Evolutionary conservation across 2,888 invertebrate genomes (phyloP).

Genomic region (Plemyria rubiginata): DNA sequence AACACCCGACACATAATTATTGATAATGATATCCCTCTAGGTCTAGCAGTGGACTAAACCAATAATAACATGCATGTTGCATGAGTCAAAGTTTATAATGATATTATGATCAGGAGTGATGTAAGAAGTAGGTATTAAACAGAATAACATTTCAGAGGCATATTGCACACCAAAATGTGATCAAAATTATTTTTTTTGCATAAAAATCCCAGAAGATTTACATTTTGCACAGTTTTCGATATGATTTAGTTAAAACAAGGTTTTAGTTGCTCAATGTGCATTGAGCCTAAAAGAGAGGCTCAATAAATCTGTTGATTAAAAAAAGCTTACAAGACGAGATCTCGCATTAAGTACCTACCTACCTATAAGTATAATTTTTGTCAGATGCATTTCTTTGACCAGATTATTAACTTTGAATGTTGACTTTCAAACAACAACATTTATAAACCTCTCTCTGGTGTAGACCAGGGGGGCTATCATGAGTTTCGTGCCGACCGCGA

Average conservation of each 20-base stretch:
- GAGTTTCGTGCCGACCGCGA: too few species aligned
- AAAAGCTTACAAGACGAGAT: too few species aligned
- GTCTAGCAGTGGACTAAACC: slow-evolving; percentile 50
- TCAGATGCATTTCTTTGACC: background rate
- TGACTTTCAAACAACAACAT: background rate
- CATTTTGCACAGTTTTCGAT: background rate
- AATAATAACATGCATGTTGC: slow-evolving; percentile 30
- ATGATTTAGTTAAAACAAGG: too few species aligned
- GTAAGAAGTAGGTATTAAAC: background rate
- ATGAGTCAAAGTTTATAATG: slow-evolving; percentile 16
- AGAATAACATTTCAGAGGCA: too few species aligned
- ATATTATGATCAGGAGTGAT: slow-evolving; percentile 3
- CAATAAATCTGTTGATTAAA: too few species aligned
- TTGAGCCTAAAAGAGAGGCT: too few species aligned
- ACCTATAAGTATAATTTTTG: background rate
- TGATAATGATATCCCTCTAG: slow-evolving; percentile 45
- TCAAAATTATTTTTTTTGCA: too few species aligned
- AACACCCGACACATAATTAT: slow-evolving; percentile 35
- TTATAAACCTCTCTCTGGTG: too few species aligned
- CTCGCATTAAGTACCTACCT: too few species aligned
- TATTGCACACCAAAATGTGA: too few species aligned
- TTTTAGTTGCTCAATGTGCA: too few species aligned
- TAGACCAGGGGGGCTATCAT: too few species aligned
- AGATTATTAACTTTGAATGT: slow-evolving; percentile 7
- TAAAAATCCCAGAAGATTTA: background rate